Base-by-base conservation (phyloP, 2,888 invertebrate species). In the Scaptomyza cyrtandrae region DNA sequence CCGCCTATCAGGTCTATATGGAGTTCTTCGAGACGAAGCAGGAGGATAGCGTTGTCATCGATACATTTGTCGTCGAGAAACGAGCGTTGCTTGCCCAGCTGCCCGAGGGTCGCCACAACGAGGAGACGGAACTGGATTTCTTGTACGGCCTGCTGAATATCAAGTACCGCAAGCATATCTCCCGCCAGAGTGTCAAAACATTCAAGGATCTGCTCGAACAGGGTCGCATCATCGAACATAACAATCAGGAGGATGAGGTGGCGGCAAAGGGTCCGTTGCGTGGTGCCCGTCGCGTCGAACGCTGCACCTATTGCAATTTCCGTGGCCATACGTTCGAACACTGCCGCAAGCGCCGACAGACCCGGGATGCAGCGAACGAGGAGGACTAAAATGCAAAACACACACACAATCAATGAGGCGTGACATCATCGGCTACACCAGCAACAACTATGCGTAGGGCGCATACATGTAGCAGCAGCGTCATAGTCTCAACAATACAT, bases 1-100 rank as follows among this genome's bases (percentile, higher is more conserved):
- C 91, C 19, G 71, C 88, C 13, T 91, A 91, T 53, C 91, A 91
- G 75, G 82, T 91, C 33, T 91, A 91, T 70, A 83, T 90, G 86
- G 91, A 91, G 78, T 86, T 91, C 62, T 90, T 90, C 60, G 87
- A 90, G 48, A 70, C 79, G 19, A 90, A 88, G 46, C 91, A 91
- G 50, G 78, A 64, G 0, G 86, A 89, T 24, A 3, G 6, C n/a
- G 72, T 73, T 0, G 75, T 78, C 56, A 91, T 91, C 48, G 91
- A 91, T 60, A 86, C 86, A 7, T 91, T 91, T 48, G 86, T 91
- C 33, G 90, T 90, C 3, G 84, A 86, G 53, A 89, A 91, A 61
- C 84, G 91, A 6, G 91, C 91, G 2, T 77, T 91, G 13, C 79
- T 91, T 16, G 91, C 91, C 37, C 90, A 91, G 67, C 71, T 91